Base-by-base conservation (phyloP, 92 coral and sea anemone species). In the Parazoanthus darwini region DNA sequence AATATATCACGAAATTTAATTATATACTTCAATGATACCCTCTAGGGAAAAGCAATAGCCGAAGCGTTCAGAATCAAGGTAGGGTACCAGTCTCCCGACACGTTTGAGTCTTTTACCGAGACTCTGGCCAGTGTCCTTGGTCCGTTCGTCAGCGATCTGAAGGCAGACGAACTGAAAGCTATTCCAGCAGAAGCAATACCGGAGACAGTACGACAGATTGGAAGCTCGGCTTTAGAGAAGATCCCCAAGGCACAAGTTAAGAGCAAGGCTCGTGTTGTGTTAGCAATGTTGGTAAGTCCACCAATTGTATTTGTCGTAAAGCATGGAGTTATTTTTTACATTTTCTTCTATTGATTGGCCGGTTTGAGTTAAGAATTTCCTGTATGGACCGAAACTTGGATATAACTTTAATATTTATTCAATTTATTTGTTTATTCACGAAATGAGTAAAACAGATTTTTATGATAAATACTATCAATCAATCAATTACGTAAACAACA, bases 141-240 rank as follows among this genome's bases (percentile, higher is more conserved):
- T 37, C 92, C 86, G 29, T 91, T 94, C 77, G 81, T 92, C 51
- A 54, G 73, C 6, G 92, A 93, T 16, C 90, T 94, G 23, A 73
- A 89, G 23, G 93, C 88, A 14, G 91, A 59, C 1, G 92, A 91
- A 25, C 79, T 85, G 20, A 92, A 74, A 6, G 58, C 72, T 37
- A 85, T 94, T 1, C 68, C 92, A 9, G 72, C 18, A 16, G 94
- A 91, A 56, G 89, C 91, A 23, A 84, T 89, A 26, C 86, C 89
- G 72, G 94, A 92, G 89, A 91, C 98, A 39, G 93, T 93, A 18
- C 82, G 94, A 43, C 92, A 91, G 86, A 90, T 92, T 22, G 95
- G 98, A 85, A 91, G 84, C 22, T 66, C 91, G 48, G 89, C 81
- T 22, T 78, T 91, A 22, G 87, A 81, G 9, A 75, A 50, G 48